Conservation (phyloP, 2,113 vertebrate genomes). For the Eclectus roratus region DNA sequence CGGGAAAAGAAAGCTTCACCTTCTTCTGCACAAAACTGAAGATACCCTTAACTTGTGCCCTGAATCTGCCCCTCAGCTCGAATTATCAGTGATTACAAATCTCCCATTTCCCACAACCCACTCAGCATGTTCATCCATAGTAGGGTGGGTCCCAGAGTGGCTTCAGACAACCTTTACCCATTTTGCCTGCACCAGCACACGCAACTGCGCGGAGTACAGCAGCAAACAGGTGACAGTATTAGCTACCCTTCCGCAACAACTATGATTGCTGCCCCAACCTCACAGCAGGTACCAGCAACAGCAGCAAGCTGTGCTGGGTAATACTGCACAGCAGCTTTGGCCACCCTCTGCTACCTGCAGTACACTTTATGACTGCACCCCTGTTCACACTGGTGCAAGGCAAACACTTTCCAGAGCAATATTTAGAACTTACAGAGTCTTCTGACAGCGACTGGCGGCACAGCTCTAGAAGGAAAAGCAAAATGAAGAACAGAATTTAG, state of each 20-base stretch:
- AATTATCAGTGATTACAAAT: not conserved
- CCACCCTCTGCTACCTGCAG: not conserved
- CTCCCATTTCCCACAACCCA: not conserved
- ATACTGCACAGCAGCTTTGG: not conserved
- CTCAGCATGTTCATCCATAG: not conserved
- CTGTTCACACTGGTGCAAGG: not conserved
- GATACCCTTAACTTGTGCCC: not conserved
- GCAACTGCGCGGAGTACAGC: not conserved
- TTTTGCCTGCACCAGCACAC: not conserved
- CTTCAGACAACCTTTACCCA: not conserved
- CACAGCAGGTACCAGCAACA: not conserved
- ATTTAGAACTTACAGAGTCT: conserved; percentile 86
- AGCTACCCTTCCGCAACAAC: not conserved
- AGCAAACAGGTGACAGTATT: not conserved
- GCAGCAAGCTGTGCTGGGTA: not conserved
- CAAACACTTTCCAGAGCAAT: not conserved
- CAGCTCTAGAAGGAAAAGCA: conserved; percentile 78
- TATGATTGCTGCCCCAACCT: not conserved
- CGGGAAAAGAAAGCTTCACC: not conserved
- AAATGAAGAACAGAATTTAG: not conserved
- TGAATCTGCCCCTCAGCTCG: not conserved
- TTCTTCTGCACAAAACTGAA: not conserved
- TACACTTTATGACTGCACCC: not conserved
- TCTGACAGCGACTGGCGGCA: conserved; percentile 89
- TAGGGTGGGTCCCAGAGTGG: not conserved